Evolutionary conservation across 2,113 vertebrate species (phyloP).

Genomic region (Sylvilagus bachmani): DNA sequence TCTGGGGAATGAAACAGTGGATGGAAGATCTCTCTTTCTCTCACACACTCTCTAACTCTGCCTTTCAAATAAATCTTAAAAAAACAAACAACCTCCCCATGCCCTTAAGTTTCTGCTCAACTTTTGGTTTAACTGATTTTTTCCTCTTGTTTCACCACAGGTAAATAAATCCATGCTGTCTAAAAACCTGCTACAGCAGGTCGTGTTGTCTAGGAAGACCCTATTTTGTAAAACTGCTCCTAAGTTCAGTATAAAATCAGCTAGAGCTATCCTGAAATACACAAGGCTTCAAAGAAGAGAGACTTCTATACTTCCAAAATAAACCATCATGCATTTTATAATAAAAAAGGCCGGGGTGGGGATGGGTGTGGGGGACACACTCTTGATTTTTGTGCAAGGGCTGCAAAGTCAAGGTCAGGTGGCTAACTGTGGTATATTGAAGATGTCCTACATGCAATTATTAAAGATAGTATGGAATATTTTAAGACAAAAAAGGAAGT

Average conservation of each 20-base stretch:
- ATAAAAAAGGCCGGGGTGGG: background rate
- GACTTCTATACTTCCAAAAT: background rate
- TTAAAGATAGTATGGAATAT: background rate
- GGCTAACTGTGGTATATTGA: background rate
- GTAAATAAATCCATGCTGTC: background rate
- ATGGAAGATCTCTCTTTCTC: no score
- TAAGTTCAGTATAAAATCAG: background rate
- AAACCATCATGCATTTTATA: background rate
- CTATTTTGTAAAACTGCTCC: background rate
- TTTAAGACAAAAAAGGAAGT: constrained; percentile 22
- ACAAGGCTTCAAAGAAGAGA: background rate
- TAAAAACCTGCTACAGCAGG: background rate
- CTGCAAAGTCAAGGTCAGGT: background rate
- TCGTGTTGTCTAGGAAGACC: background rate
- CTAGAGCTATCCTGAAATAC: background rate
- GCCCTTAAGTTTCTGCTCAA: background rate
- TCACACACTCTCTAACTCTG: no score
- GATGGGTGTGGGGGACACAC: background rate
- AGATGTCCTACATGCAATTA: background rate
- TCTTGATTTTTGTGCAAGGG: constrained; percentile 16
- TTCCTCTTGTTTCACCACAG: background rate
- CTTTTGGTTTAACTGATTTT: background rate
- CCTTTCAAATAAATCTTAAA: no score
- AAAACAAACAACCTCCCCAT: no score
- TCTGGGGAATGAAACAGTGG: no score